These are phyloP conservation scores for Petrocephalus sullivani DNA, from an alignment of 2,797 vertebrate species.

Conservation along the genomic window DNA sequence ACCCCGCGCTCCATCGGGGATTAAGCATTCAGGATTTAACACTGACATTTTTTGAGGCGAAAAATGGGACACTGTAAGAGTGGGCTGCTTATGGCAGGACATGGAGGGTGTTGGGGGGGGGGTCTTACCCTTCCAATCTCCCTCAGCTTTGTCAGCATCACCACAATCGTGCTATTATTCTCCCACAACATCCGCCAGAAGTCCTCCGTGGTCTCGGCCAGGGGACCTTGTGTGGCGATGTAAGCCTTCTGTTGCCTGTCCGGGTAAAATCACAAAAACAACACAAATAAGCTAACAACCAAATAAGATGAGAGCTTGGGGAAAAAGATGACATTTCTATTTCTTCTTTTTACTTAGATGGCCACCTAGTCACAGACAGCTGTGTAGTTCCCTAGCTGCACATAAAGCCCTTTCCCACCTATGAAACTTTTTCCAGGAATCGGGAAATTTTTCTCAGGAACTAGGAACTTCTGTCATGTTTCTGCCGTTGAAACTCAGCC, in stretches of 20 bases:
- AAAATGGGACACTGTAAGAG: not conserved
- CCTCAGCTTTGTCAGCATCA: conserved; percentile 93
- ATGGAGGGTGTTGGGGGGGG: not conserved
- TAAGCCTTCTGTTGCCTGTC: conserved; percentile 91
- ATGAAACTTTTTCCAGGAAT: not conserved
- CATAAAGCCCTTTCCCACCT: not conserved
- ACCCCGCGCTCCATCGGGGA: not conserved
- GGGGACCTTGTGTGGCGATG: conserved; percentile 88
- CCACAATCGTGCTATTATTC: conserved; percentile 96
- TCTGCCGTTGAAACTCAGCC: not conserved
- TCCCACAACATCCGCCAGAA: conserved; percentile 99
- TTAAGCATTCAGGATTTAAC: not conserved
- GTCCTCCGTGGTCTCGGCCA: conserved; percentile 94
- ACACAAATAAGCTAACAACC: not conserved
- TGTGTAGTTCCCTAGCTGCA: not conserved
- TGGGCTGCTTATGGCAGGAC: not conserved
- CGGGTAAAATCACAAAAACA: not conserved
- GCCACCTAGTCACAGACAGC: not conserved
- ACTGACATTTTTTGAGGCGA: not conserved
- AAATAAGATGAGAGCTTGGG: not conserved
- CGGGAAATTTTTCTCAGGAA: not conserved
- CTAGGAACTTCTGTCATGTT: not conserved
- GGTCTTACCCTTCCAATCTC: conserved; percentile 86
- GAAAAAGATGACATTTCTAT: not conserved
- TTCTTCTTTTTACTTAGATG: not conserved